Base-by-base conservation (phyloP, 2,888 invertebrate species). In the Ecliptopera silaceata region DNA sequence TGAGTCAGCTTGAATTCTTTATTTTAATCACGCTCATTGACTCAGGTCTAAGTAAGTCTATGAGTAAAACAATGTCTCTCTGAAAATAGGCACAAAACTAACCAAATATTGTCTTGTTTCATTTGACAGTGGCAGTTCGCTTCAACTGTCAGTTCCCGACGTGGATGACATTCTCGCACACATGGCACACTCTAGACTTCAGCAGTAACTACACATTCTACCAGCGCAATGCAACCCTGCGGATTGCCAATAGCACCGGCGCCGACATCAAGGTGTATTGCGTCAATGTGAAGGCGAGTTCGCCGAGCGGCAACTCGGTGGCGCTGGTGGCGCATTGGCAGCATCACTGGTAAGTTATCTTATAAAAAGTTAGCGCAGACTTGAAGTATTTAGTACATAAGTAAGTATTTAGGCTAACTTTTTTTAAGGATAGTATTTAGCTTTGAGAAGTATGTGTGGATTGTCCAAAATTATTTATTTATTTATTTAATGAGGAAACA, bases 121-220 rank as follows among this genome's bases (percentile, higher is more conserved):
- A 69, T n/a, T 52, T 44, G 49, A 55, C 92, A 95, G 95, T 94
- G 44, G 93, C 94, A 58, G 93, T 94, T 46, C 92, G 94, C 60
- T 95, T 93, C 81, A 95, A 94, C 87, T 97, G 97, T 85, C 95
- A 96, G 80, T 97, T 97, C 83, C 97, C 97, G 1, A 92, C 93
- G 15, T 97, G 97, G 97, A 93, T 97, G 88, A 96, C 96, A 65
- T 95, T 94, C 74, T 95, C 94, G 56, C 93, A 94, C 76, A 96
- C 96, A 72, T 97, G 97, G 97, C 97, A 97, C 87, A 96, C 97
- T 43, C 92, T 97, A 76, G 97, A 97, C 92, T 95, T 96, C 82
- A 94, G 95, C 75, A 94, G 95, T 74, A 95, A 96, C 71, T 97
- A 97, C 91, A 95, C 95, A 70, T 97, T 97, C 89, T 96, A 96